These are phyloP conservation scores for Euura saliciscinereae DNA, from an alignment of 1,140 invertebrate genomes.

Conservation along the genomic window DNA sequence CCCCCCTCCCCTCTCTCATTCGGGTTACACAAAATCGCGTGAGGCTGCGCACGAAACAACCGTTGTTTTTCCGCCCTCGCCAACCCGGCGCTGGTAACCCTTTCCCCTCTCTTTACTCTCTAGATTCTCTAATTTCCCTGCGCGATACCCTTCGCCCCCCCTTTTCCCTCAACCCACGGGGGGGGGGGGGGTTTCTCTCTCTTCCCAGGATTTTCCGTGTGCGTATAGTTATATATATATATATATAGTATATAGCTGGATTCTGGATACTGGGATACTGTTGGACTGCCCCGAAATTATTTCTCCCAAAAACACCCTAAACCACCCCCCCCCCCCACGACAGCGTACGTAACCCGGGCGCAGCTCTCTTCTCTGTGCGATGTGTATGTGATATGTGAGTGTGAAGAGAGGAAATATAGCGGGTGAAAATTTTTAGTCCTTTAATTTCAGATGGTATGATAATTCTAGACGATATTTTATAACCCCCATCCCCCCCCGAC, in stretches of 20 bases:
- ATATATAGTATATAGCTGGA: too few species aligned
- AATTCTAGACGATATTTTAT: conserved; percentile 53
- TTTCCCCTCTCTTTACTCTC: neutral
- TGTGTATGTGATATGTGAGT: too few species aligned
- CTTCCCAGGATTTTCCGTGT: too few species aligned
- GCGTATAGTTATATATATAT: too few species aligned
- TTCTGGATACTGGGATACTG: too few species aligned
- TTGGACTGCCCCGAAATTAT: conserved; percentile 39
- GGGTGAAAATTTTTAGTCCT: conserved; percentile 47
- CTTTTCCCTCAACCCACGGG: neutral
- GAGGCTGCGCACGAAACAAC: too few species aligned
- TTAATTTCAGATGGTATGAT: conserved; percentile 56
- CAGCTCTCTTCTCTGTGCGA: too few species aligned
- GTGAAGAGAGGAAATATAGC: too few species aligned
- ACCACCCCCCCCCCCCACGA: conserved; percentile 29
- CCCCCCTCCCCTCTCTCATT: too few species aligned
- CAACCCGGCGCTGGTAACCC: neutral
- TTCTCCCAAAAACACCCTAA: conserved; percentile 26
- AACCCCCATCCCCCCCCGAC: too few species aligned
- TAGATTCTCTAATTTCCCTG: neutral
- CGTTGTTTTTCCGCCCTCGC: neutral
- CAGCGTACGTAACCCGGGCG: too few species aligned
- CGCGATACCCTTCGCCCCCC: neutral
- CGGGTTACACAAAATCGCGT: too few species aligned
- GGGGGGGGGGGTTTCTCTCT: neutral